Base-by-base conservation (phyloP, 2,888 invertebrate species). In the Serrognathus titanus region DNA sequence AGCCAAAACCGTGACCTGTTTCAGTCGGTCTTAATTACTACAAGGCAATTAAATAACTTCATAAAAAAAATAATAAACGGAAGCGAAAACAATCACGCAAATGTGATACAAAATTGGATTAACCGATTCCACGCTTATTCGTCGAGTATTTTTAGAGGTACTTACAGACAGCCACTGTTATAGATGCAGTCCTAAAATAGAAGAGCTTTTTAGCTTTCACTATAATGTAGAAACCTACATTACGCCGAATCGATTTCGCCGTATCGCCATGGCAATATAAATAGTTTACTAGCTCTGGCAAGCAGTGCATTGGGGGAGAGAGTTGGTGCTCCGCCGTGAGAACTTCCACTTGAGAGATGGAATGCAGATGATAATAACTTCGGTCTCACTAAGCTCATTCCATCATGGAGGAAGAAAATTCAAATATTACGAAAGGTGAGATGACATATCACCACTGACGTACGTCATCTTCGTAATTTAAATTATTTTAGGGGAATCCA, bases 281-380 rank as follows among this genome's bases (percentile, higher is more conserved):
- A 52, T 51, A 57, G 57, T 57, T 57, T 51, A 40, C 51, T 47
- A 31, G 47, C 31, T 57, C 48, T 40, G 48, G 48, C 51, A 45
- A 50, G 45, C 55, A 52, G 57, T 57, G 41, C 36, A 52, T 52
- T 52, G 48, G 57, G 48, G 57, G 51, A 48, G 51, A 48, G 48
- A 48, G 48, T 48, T 37, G 49, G 52, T 48, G 57, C n/a, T 48
- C 57, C 41, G 48, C 52, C 48, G 52, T 36, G 20, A 24, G 43
- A 43, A 43, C 24, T 31, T 31, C 24, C 24, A 43, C 43, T n/a
- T 43, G 9, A 31, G 50, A 53, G 58, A 52, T 65, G 66, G 65
- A 62, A 65, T 64, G 66, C 64, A 69, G 69, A 57, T 66, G 68
- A 69, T 68, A 63, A 59, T 62, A 58, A 54, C 55, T 61, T 64